Percentiles rank a stretch among this genome's conserved stretches.
Evolutionary conservation across 2,888 invertebrate species (phyloP).

Genomic region (Andricus curvator): DNA sequence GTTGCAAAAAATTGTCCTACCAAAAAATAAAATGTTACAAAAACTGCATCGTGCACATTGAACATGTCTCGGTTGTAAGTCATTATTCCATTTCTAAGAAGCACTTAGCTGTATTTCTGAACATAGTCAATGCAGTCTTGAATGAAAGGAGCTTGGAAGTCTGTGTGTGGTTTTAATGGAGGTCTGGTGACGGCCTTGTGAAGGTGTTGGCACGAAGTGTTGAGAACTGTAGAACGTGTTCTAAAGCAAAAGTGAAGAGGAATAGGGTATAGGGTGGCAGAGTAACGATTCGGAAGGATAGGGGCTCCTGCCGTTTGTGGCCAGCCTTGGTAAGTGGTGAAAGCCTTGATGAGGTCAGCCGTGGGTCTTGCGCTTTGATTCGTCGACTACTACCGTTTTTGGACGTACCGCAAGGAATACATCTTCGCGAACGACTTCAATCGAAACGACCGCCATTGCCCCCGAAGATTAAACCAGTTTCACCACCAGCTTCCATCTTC

Average conservation of each 20-base stretch:
- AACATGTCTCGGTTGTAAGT: background rate
- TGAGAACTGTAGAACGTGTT: conserved; percentile 17
- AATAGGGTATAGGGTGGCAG: conserved; percentile 22
- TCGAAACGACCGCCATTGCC: conserved; percentile 5
- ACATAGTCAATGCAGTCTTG: conserved; percentile 15
- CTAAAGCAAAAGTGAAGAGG: conserved; percentile 18
- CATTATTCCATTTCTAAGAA: conserved; percentile 11
- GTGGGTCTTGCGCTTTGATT: conserved; percentile 38
- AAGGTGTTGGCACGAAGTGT: conserved; percentile 20
- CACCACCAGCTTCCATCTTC: background rate
- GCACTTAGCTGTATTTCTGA: conserved; percentile 28
- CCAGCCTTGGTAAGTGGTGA: conserved; percentile 42
- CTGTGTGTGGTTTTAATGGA: conserved; percentile 38
- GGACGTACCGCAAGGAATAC: conserved; percentile 29
- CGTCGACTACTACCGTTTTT: conserved; percentile 11
- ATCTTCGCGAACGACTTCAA: conserved; percentile 32
- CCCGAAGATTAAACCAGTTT: conserved; percentile 20
- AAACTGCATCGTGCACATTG: no score
- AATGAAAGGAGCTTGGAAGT: conserved; percentile 26
- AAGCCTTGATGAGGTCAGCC: conserved; percentile 49
- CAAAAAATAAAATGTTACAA: no score
- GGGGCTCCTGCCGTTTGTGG: conserved; percentile 38
- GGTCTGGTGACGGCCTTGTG: conserved; percentile 14
- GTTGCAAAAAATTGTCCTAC: background rate
- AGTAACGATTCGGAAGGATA: conserved; percentile 34